Base-by-base conservation (phyloP, 2,797 vertebrate species). In the Mergus octosetaceus region DNA sequence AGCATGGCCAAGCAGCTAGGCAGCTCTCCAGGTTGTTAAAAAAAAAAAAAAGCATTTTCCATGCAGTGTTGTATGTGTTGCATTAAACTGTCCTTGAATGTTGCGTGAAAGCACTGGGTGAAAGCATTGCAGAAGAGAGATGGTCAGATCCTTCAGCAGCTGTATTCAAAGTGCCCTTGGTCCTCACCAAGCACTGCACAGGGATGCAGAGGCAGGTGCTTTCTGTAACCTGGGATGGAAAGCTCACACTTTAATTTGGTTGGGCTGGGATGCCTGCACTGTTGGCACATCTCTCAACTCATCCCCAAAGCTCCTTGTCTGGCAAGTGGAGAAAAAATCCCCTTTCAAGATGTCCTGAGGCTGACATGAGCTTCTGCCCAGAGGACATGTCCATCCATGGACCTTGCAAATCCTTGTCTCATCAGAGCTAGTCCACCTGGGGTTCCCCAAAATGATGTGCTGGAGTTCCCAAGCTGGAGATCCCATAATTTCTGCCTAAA, bases 321-420 rank as follows among this genome's bases (percentile, higher is more conserved):
- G 19, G 9, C 21, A 41, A 16, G 15, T 2, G 9, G 34, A 78
- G n/a, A 69, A 28, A 88, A 93, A 74, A 53, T 3, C 17, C 10
- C 11, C 19, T 85, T 91, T 80, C 70, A 81, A 81, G 49, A 38
- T 11, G 17, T 49, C 15, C 49, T 81, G 49, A 49, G 58, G n/a
- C 39, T 78, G 57, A 80, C n/a, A 53, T 36, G 65, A 95, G 47
- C 38, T 47, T 56, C 47, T 70, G 47, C 25, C 43, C 32, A 51
- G 66, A 2, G 7, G 34, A 21, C 2, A 0, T 8, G 6, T 81
- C 58, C 34, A n/a, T 22, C 64, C 51, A n/a, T 1, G 6, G 20
- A 60, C 14, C 13, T 22, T 19, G 11, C 22, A 89, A 65, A 77
- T n/a, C 58, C 38, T 78, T 20, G 36, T 56, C 18, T 7, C 0